phyloP scores from a whole-genome alignment of 2,888 invertebrate genomes.

The Allygus modestus region DNA sequence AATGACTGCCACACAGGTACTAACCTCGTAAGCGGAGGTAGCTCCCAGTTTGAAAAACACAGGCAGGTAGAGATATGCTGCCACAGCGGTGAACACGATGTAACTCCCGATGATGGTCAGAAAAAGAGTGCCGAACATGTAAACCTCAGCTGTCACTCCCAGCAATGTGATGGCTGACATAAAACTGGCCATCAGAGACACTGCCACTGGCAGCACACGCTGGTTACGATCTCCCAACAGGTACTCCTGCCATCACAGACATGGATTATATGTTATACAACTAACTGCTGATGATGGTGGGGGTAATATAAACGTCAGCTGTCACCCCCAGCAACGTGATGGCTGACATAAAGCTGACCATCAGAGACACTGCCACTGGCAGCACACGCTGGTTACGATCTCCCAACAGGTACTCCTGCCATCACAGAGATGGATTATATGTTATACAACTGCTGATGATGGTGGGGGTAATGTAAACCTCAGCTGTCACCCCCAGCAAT shows the following conservation, averaged over 20 bases:
- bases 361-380: slow-evolving; percentile 86
- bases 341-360: slow-evolving; percentile 87
- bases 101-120: slow-evolving; percentile 83
- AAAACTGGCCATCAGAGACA: slow-evolving; percentile 87
- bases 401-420: slow-evolving; percentile 84
- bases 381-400: slow-evolving; percentile 88
- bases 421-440: slow-evolving; percentile 82
- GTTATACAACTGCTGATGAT: slow-evolving; percentile 79
- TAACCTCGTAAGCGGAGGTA: slow-evolving; percentile 86
- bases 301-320: slow-evolving; percentile 86
- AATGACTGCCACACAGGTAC: slow-evolving; percentile 28
- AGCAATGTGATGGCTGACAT: slow-evolving; percentile 85
- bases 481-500: slow-evolving; percentile 85
- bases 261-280: background rate
- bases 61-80: slow-evolving; percentile 82
- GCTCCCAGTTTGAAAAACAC: slow-evolving; percentile 86
- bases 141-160: slow-evolving; percentile 87
- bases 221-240: slow-evolving; percentile 86
- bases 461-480: slow-evolving; percentile 86
- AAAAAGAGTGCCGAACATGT: slow-evolving; percentile 85
- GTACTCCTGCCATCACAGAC: slow-evolving; percentile 76
- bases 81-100: slow-evolving; percentile 81
- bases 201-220: slow-evolving; percentile 87
- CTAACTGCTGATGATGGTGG: slow-evolving; percentile 77
- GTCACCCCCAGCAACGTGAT: slow-evolving; percentile 86